phyloP scores from a whole-genome alignment of 2,888 invertebrate species.

The Drosophila trichaetosa region DNA sequence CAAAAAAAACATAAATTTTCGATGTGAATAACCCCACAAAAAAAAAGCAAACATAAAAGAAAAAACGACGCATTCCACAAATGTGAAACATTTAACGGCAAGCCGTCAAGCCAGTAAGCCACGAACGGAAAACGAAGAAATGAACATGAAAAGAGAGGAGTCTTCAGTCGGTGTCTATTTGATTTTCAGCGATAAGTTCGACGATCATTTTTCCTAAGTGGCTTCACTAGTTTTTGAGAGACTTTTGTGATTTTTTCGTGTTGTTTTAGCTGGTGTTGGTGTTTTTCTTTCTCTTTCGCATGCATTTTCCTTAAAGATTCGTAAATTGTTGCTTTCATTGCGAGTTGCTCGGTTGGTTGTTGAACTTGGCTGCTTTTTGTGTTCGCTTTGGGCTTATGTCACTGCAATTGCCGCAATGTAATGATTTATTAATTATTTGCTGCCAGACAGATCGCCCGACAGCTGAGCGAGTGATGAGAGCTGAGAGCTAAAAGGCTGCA shows the following conservation, averaged over 20 bases:
- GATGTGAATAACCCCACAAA: conserved; percentile 66
- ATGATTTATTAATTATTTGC: conserved; percentile 71
- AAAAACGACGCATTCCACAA: conserved; percentile 44
- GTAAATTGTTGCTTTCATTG: conserved; percentile 39
- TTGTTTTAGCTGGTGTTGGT: conserved; percentile 15
- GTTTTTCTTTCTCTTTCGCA: conserved; percentile 59
- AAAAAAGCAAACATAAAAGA: neutral
- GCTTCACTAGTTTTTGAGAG: conserved; percentile 40
- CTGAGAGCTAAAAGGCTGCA: conserved; percentile 10
- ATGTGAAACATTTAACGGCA: conserved; percentile 36
- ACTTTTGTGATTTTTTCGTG: conserved; percentile 20
- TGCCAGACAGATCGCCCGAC: neutral
- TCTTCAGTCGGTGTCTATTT: conserved; percentile 34
- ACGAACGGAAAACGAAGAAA: neutral
- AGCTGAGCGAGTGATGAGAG: conserved; percentile 11
- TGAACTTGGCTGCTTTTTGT: conserved; percentile 52
- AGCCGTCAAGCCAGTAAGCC: conserved; percentile 61
- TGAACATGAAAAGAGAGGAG: conserved; percentile 2
- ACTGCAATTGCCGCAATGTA: conserved; percentile 61
- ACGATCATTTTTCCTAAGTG: conserved; percentile 61
- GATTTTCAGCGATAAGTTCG: conserved; percentile 45
- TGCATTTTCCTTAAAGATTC: conserved; percentile 66
- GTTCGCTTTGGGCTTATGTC: conserved; percentile 70
- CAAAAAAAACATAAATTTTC: conserved; percentile 33
- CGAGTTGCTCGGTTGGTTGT: conserved; percentile 66